These are phyloP conservation scores for Chrysotoxum bicinctum DNA, from an alignment of 2,888 invertebrate species.

Conservation along the genomic window DNA sequence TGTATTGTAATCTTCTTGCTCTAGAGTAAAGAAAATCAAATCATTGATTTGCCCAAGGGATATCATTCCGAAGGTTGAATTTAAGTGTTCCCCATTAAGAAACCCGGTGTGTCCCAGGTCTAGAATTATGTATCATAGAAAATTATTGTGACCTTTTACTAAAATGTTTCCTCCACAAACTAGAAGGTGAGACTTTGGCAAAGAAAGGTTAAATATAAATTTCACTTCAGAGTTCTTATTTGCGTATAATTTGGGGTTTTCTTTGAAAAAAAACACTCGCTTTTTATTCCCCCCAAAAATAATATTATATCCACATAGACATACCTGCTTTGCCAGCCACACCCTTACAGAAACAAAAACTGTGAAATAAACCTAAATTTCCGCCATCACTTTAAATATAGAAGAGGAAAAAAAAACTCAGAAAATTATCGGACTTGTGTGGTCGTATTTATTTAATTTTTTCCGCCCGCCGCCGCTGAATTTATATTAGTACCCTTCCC, in stretches of 20 bases:
- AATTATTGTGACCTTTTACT: background rate
- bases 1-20: no score
- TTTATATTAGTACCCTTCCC: constrained; percentile 33
- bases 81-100: background rate
- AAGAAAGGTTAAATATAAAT: constrained; percentile 1
- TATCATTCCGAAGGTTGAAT: no score
- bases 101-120: background rate
- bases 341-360: background rate
- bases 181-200: constrained; percentile 6
- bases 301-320: background rate
- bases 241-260: constrained; percentile 17
- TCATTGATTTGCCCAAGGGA: no score
- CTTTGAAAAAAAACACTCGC: constrained; percentile 21
- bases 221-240: constrained; percentile 4
- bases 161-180: background rate
- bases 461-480: constrained; percentile 30
- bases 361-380: constrained; percentile 28
- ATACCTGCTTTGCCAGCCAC: background rate
- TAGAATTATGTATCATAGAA: background rate
- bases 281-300: constrained; percentile 12
- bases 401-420: background rate
- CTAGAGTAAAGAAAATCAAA: no score
- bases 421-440: constrained; percentile 55
- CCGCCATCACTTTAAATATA: constrained; percentile 31
- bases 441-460: constrained; percentile 43